Conservation (phyloP, 2,113 vertebrate species). For the Salvator merianae region DNA sequence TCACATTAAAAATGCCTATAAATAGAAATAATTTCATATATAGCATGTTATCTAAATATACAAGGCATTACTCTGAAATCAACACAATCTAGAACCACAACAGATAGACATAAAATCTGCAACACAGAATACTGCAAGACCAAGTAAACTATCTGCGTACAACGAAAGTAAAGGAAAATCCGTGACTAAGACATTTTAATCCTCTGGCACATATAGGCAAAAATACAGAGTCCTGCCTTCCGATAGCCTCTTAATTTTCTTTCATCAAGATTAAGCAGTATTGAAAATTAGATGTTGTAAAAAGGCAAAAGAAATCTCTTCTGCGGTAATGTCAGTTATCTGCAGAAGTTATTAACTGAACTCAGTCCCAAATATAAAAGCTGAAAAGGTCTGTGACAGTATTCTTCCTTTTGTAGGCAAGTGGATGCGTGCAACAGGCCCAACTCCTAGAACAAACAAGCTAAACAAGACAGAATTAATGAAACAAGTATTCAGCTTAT, state of each 20-base stretch:
- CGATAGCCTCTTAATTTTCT: not conserved
- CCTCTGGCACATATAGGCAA: not conserved
- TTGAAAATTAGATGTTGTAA: not conserved
- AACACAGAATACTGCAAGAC: not conserved
- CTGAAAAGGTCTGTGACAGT: not conserved
- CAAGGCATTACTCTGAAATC: not conserved
- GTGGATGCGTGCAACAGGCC: not conserved
- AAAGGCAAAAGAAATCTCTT: not conserved
- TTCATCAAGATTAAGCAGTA: not conserved
- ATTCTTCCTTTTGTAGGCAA: not conserved
- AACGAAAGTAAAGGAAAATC: not conserved
- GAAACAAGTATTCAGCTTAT: slow-evolving; percentile 7
- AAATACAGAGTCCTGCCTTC: not conserved
- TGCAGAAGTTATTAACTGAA: not conserved
- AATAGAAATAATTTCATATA: no score
- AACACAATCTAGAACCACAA: not conserved
- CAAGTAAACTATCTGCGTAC: not conserved
- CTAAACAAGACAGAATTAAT: slow-evolving; percentile 10
- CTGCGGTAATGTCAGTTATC: not conserved
- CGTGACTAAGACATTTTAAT: not conserved
- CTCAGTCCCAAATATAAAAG: not conserved
- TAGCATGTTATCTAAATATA: no score
- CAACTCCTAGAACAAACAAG: slow-evolving; percentile 12
- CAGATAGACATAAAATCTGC: not conserved
- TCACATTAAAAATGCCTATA: no score